Evolutionary conservation across 1,140 invertebrate species (phyloP), one percentile per base, ranked within the genome.

Genomic region (Pseudomyrmex dendroicus): DNA sequence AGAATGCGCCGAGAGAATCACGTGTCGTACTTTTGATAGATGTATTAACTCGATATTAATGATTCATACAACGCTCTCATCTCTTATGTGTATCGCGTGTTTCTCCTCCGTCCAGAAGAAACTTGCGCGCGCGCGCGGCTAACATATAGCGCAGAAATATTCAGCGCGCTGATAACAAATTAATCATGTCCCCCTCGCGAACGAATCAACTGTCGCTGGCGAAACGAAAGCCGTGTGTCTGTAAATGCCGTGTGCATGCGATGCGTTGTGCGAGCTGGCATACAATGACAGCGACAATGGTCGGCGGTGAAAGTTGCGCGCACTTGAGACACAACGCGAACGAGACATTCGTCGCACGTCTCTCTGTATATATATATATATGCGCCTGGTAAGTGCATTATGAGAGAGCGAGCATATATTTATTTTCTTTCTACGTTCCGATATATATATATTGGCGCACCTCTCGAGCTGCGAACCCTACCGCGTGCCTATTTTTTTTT

Each of bases 281-380:
- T 74, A 80, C 72, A 74, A 84, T 78, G 86, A 87, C 59, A 86
- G 74, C 73, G 68, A 89, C 82, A 90, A 88, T 86, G 77, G 63
- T 73, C 50, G 74, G 62, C 74, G 88, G 86, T 89, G 86, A 89
- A 89, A 90, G 88, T 89, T 74, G 59, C 73, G 80, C 88, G 84
- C 85, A 80, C 56, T 52, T 25, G 35, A 72, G 76, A 76, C 70
- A 76, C 70, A 59, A 25, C 46, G 48, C 50, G 50, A 66, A 64
- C 54, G 59, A 78, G 56, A 64, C 61, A 82, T 87, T 74, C 86
- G 83, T 82, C 57, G 73, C 73, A 68, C 74, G 74, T 61, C 70
- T 76, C 54, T 25, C 25, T 25, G 2, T 25, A 25, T 35, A 54
- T 25, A 13, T 12, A 25, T 25, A 25, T 35, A 54, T 25, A 13